Percentiles rank a stretch among this genome's conserved stretches.
These are phyloP conservation scores for Hedychridium roseum DNA, from an alignment of 2,888 invertebrate species.

Conservation along the genomic window DNA sequence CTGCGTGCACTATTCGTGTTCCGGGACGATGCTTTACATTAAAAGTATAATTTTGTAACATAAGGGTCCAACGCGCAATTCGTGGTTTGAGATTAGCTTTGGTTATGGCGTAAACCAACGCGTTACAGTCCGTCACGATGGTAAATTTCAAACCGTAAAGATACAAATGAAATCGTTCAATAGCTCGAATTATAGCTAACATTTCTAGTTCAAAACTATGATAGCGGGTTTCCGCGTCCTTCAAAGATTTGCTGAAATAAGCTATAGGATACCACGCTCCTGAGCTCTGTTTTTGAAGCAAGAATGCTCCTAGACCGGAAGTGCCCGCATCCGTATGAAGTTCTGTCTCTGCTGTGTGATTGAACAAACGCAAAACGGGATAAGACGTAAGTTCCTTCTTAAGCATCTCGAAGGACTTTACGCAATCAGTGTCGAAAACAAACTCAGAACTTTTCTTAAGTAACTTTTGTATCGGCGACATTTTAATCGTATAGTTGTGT, in stretches of 20 bases:
- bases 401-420: slow-evolving; percentile 11
- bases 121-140: slow-evolving; percentile 26
- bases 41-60: slow-evolving; percentile 23
- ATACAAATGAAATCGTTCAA: slow-evolving; percentile 24
- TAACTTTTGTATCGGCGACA: slow-evolving; percentile 15
- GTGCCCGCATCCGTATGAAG: slow-evolving; percentile 3
- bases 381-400: slow-evolving; percentile 8
- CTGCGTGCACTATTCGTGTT: slow-evolving; percentile 17
- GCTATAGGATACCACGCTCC: slow-evolving; percentile 18
- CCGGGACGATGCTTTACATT: slow-evolving; percentile 19
- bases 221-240: slow-evolving; percentile 15
- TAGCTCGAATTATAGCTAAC: slow-evolving; percentile 22
- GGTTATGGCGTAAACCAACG: slow-evolving; percentile 15
- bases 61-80: slow-evolving; percentile 22
- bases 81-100: slow-evolving; percentile 22
- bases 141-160: slow-evolving; percentile 24
- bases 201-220: slow-evolving; percentile 23
- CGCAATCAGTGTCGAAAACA: slow-evolving; percentile 7
- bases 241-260: slow-evolving; percentile 23
- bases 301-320: slow-evolving; percentile 5
- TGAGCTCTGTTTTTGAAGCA: slow-evolving; percentile 14
- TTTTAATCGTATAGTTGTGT: slow-evolving; percentile 14
- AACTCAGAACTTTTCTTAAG: slow-evolving; percentile 15
- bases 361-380: slow-evolving; percentile 19
- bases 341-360: slow-evolving; percentile 16